A percentile compares a stretch with the other conserved stretches of the same genome.
These are phyloP conservation scores for Fabriciana adippe DNA, from an alignment of 2,888 invertebrate species.

Conservation along the genomic window DNA sequence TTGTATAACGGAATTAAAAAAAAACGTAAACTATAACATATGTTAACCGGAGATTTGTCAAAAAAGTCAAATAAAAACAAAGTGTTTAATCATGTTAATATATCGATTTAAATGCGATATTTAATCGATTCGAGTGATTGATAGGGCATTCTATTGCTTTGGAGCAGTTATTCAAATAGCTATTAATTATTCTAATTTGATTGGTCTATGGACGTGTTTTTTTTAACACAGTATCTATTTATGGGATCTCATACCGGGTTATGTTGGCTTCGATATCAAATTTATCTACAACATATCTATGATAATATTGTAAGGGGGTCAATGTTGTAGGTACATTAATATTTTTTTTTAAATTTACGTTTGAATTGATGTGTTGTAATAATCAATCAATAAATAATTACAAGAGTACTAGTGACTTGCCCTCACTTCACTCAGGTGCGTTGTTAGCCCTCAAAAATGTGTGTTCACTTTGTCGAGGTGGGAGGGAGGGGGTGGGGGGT, in stretches of 20 bases:
- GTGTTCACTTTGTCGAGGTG: too few species aligned
- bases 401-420: too few species aligned
- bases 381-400: too few species aligned
- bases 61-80: constrained; percentile 12
- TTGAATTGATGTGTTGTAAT: too few species aligned
- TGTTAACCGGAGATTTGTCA: constrained; percentile 1
- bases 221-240: constrained; percentile 14
- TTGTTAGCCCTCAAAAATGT: too few species aligned
- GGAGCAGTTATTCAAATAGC: constrained; percentile 41
- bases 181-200: constrained; percentile 45
- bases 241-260: constrained; percentile 4
- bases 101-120: constrained; percentile 45
- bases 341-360: too few species aligned
- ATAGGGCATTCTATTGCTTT: constrained; percentile 40
- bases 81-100: constrained; percentile 41
- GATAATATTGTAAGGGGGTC: background rate
- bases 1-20: too few species aligned
- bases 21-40: too few species aligned
- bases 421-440: too few species aligned
- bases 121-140: constrained; percentile 45
- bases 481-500: too few species aligned
- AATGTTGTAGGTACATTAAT: too few species aligned
- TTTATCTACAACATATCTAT: too few species aligned
- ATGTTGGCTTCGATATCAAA: background rate
- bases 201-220: constrained; percentile 14